Percentiles rank a stretch among this genome's conserved stretches.
These are phyloP conservation scores for Setipinna tenuifilis DNA, from an alignment of 2,797 vertebrate species.

Conservation along the genomic window DNA sequence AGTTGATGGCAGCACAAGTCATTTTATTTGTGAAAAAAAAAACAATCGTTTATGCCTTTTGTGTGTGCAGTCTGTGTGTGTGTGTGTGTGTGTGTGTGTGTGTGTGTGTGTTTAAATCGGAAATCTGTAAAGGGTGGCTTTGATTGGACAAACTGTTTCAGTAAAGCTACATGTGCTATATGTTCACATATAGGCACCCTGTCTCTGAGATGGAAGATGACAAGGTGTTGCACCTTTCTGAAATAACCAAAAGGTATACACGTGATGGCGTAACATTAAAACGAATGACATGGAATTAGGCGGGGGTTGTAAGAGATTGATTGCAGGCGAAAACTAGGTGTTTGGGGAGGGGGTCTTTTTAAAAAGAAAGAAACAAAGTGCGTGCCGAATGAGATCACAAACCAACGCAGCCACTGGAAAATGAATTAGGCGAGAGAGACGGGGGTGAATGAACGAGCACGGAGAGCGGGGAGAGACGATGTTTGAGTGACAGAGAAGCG, in stretches of 20 bases:
- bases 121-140: not conserved
- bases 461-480: not conserved
- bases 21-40: not conserved
- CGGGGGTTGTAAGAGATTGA: not conserved
- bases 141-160: not conserved
- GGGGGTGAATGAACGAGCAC: not conserved
- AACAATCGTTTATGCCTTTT: not conserved
- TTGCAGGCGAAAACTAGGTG: not conserved
- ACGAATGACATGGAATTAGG: not conserved
- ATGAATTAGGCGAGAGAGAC: slow-evolving; percentile 22
- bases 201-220: not conserved
- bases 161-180: not conserved
- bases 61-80: not conserved
- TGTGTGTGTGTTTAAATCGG: not conserved
- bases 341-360: not conserved
- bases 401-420: slow-evolving; percentile 12
- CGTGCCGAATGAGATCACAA: slow-evolving; percentile 9
- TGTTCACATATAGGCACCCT: not conserved
- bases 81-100: not conserved
- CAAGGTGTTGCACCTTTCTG: not conserved
- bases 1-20: slow-evolving; percentile 16
- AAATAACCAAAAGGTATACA: not conserved
- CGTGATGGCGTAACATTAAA: not conserved
- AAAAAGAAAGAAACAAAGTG: slow-evolving; percentile 3
- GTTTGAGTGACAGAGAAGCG: slow-evolving; percentile 10